Base-by-base conservation (phyloP, 2,113 vertebrate genomes). In the Lagopus leucura region DNA sequence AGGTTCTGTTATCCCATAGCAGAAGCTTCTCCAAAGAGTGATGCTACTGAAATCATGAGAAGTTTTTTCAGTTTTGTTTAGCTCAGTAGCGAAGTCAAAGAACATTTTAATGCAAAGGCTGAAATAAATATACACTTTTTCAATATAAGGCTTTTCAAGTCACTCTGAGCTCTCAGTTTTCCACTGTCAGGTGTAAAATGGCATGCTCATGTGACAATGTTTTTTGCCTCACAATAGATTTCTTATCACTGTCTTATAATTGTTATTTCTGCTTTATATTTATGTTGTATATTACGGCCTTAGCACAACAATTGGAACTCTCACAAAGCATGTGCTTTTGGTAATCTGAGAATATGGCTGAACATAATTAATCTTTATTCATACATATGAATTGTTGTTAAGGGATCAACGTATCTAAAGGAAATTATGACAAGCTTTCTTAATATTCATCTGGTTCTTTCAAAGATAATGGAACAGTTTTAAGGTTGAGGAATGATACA, bases 131-230 rank as follows among this genome's bases (percentile, higher is more conserved):
- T 47, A 34, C 47, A 3, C 63, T 87, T 82, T 87, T 40, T 88
- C 34, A 30, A 22, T 70, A 55, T 24, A 13, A 63, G 34, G 11
- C 32, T 89, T 92, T 97, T 91, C 73, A 72, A 47, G 50, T 78
- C 70, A 36, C 11, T 42, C 54, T 74, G 57, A 92, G 38, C 18
- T 85, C 72, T 88, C 6, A 22, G 66, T 87, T 93, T 89, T 40
- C 71, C n/a, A 28, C 79, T 88, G 57, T 95, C 57, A 96, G 61
- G 18, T 47, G 48, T 28, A 60, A 95, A 97, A 92, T 76, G 67
- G 73, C 50, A 96, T 43, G 52, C 88, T 88, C 22, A n/a, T 1
- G 6, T 34, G 88, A 86, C 42, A 60, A 36, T 16, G 27, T 48
- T 60, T 89, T 95, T 55, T 93, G 61, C 87, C 71, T 77, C 91